Conservation (phyloP, 2,888 invertebrate genomes). For the Allacma fusca region DNA sequence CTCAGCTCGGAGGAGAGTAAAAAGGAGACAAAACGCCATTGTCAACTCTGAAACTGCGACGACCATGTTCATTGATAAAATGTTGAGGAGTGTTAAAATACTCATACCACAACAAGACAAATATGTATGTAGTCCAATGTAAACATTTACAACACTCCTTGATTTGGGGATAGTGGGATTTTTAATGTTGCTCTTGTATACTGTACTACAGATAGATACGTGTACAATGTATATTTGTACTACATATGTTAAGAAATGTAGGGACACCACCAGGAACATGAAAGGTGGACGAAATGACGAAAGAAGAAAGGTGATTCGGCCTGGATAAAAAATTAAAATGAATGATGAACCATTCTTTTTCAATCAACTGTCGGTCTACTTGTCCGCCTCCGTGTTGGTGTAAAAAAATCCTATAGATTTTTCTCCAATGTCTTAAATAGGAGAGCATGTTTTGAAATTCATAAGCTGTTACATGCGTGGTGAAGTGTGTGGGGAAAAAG, state of each 20-base stretch:
- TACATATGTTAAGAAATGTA: too few relatives aligned
- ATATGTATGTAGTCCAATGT: neutral
- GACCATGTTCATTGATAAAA: constrained; percentile 11
- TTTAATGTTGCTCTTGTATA: neutral
- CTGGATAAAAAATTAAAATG: constrained; percentile 10
- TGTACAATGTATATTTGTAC: neutral
- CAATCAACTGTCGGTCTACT: constrained; percentile 23
- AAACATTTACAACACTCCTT: neutral
- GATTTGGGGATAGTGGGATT: neutral
- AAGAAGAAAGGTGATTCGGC: constrained; percentile 29
- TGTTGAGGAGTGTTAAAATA: constrained; percentile 12
- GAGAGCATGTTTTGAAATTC: too few relatives aligned
- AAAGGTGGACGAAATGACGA: constrained; percentile 34
- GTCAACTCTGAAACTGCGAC: neutral
- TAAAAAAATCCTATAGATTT: neutral
- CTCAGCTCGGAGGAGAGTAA: too few relatives aligned
- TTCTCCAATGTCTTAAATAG: neutral
- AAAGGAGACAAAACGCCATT: neutral
- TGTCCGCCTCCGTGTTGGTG: constrained; percentile 27
- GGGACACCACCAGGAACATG: too few relatives aligned
- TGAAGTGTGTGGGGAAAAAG: too few relatives aligned
- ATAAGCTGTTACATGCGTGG: too few relatives aligned
- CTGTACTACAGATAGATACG: neutral
- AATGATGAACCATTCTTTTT: constrained; percentile 21
- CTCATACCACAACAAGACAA: neutral